Base-by-base conservation (phyloP, 2,888 invertebrate genomes). In the Cryptophagus acutangulus region DNA sequence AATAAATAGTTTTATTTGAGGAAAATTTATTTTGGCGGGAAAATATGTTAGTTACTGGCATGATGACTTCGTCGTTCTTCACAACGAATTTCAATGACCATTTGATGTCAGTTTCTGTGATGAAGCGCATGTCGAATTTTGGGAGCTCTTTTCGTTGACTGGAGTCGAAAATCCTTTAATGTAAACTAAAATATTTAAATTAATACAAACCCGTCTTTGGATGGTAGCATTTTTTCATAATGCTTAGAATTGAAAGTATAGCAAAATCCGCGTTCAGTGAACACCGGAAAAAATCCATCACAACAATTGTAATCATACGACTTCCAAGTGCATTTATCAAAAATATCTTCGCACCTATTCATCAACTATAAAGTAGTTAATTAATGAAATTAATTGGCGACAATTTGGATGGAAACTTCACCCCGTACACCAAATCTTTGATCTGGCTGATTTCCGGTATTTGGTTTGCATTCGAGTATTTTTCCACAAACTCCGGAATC, bases 231-330 rank as follows among this genome's bases (percentile, higher is more conserved):
- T 51, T 63, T 71, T 52, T 78, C 77, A 25, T 78, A 74, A 53
- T 79, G 76, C 48, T 72, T 66, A 1, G 78, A 76, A 60, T 87
- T 87, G 58, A 85, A 86, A 8, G 79, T 75, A 57, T 80, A 84
- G 58, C 86, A 86, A 57, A 81, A 81, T 2, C 86, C 86, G 65
- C 77, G 77, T 64, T 86, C 86, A 1, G 85, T 84, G 52, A 83
- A 82, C n/a, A 83, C 75, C 0, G 83, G 81, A 40, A 74, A 71
- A 35, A 86, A 77, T 41, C 77, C 70, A 12, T 76, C 73, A 56
- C 84, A 84, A 57, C 86, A 85, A 45, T 75, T 72, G 41, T 79
- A 75, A 0, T 72, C 67, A 52, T 78, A 77, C n/a, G 78, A 78
- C 56, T 84, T 82, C 72, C 80, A 85, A 52, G 74, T 74, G 58